A percentile compares a stretch with the other conserved stretches of the same genome.
phyloP scores from a whole-genome alignment of 2,797 vertebrate species.

The Antrozous pallidus region DNA sequence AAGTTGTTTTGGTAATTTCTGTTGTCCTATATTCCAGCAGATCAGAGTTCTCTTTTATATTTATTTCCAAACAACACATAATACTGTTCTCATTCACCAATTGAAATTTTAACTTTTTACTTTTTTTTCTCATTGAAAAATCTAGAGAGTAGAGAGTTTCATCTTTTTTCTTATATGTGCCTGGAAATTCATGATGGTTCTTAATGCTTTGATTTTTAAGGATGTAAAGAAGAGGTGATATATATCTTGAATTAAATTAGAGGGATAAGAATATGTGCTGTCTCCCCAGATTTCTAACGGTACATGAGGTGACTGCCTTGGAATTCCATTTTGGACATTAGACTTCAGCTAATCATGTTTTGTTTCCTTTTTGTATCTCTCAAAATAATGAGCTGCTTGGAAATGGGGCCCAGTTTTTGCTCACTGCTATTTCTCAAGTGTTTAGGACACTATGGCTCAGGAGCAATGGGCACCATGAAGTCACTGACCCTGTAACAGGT shows the following conservation, averaged over 20 bases:
- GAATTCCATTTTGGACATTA: background rate
- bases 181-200: background rate
- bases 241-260: background rate
- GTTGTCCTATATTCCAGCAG: background rate
- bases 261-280: background rate
- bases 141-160: background rate
- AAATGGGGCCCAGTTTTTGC: background rate
- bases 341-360: background rate
- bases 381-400: background rate
- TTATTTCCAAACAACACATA: background rate
- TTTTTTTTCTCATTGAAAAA: background rate
- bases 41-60: background rate
- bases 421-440: background rate
- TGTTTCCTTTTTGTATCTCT: background rate
- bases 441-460: background rate
- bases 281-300: background rate
- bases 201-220: background rate
- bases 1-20: slow-evolving; percentile 16
- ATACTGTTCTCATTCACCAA: background rate
- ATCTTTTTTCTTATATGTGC: background rate
- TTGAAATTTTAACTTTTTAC: background rate
- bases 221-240: background rate
- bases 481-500: background rate
- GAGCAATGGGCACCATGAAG: background rate
- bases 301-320: background rate